Evolutionary conservation across 2,888 invertebrate genomes (phyloP).

Genomic region (Sthenelais limicola): DNA sequence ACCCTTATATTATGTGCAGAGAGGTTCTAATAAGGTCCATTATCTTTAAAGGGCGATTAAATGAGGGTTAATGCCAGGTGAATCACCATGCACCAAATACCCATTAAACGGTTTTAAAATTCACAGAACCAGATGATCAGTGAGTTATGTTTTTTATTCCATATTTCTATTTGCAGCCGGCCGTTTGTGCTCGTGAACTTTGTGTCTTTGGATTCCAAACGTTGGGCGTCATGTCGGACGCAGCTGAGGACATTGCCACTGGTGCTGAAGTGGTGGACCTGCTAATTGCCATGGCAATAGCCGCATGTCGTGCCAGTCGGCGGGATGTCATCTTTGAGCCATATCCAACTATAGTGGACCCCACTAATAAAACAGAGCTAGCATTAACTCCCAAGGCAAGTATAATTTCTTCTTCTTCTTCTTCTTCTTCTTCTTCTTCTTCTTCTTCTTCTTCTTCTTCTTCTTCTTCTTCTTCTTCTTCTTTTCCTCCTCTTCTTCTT

Average conservation of each 20-base stretch:
- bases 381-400: slow-evolving; percentile 62
- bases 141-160: background rate
- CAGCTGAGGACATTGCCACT: slow-evolving; percentile 63
- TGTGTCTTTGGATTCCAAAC: slow-evolving; percentile 69
- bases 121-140: too few species aligned
- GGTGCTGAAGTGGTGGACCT: slow-evolving; percentile 67
- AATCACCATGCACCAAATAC: too few species aligned
- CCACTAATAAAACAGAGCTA: slow-evolving; percentile 56
- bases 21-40: too few species aligned
- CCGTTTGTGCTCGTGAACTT: slow-evolving; percentile 64
- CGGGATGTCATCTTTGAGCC: slow-evolving; percentile 63
- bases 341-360: slow-evolving; percentile 66
- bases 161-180: slow-evolving; percentile 56
- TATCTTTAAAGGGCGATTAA: too few species aligned
- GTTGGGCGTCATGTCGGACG: slow-evolving; percentile 67
- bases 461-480: slow-evolving; percentile 7
- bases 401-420: background rate
- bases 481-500: slow-evolving; percentile 8
- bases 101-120: too few species aligned
- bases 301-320: slow-evolving; percentile 59
- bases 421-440: slow-evolving; percentile 7
- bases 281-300: slow-evolving; percentile 63
- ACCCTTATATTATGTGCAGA: too few species aligned
- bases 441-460: slow-evolving; percentile 7
- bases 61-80: too few species aligned